Percentiles rank a stretch among this genome's conserved stretches.
These are phyloP conservation scores for Otis tarda DNA, from an alignment of 2,113 vertebrate species.

Conservation along the genomic window DNA sequence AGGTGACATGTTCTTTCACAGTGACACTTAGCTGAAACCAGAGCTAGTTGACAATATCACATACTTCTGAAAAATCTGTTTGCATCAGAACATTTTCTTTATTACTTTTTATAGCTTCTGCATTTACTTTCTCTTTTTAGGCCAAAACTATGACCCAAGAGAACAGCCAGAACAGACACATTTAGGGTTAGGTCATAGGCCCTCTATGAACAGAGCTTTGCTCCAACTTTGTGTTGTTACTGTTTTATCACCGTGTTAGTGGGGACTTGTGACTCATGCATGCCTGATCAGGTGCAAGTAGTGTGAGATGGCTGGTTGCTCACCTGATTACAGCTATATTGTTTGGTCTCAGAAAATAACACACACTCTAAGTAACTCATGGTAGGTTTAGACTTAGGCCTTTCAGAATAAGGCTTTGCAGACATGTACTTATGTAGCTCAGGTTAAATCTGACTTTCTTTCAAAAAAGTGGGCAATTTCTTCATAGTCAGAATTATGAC, in stretches of 20 bases:
- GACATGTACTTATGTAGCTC: rapidly evolving
- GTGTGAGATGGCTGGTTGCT: neutral
- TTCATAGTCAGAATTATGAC: neutral
- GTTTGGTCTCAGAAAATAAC: neutral
- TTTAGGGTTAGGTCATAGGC: neutral
- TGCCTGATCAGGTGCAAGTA: neutral
- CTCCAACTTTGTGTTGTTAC: neutral
- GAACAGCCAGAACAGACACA: neutral
- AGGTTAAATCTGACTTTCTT: neutral
- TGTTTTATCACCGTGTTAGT: neutral
- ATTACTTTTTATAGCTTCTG: neutral
- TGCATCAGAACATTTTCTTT: neutral
- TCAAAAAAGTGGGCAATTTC: neutral
- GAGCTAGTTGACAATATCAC: neutral
- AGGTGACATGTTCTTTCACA: neutral
- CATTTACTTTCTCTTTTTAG: neutral
- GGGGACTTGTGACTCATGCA: neutral
- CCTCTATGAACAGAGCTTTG: neutral
- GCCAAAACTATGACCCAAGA: neutral
- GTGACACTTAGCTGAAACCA: neutral
- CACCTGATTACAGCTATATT: neutral
- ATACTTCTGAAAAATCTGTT: neutral
- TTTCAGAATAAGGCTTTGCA: neutral
- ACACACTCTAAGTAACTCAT: neutral
- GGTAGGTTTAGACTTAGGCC: neutral